These are phyloP conservation scores for Hapalemur alaotrensis DNA, from an alignment of 2,797 vertebrate genomes.

Conservation along the genomic window DNA sequence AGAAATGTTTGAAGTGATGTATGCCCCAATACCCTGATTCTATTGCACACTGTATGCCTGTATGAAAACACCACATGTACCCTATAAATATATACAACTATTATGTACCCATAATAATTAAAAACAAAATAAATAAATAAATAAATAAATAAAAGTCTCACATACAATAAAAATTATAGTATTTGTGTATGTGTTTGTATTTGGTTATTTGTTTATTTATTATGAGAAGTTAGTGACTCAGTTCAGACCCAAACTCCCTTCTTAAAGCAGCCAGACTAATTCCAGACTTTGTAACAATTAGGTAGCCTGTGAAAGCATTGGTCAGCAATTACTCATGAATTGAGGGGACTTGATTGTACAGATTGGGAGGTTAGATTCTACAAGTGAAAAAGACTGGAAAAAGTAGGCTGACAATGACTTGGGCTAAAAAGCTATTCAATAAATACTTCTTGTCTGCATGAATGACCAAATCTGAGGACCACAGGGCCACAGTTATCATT, in stretches of 20 bases:
- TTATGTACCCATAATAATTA: not conserved
- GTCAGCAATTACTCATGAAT: not conserved
- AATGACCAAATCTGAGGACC: not conserved
- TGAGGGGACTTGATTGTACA: not conserved
- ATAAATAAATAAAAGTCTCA: not conserved
- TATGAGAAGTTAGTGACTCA: not conserved
- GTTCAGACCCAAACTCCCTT: not conserved
- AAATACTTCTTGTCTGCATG: not conserved
- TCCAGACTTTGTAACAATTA: not conserved
- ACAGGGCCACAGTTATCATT: not conserved
- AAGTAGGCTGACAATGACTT: not conserved
- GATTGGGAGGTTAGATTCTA: not conserved
- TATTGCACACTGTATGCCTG: not conserved
- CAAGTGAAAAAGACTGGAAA: not conserved
- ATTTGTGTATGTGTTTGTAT: not conserved
- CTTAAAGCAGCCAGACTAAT: not conserved
- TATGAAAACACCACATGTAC: not conserved
- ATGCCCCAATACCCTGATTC: not conserved
- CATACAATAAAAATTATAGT: not conserved
- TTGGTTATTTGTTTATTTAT: not conserved
- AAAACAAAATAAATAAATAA: too few relatives aligned
- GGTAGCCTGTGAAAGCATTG: not conserved
- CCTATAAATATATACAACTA: not conserved
- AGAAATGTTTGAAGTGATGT: not conserved
- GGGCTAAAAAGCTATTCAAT: not conserved